Conservation (phyloP, 2,888 invertebrate genomes). For the Panorpa germanica region DNA sequence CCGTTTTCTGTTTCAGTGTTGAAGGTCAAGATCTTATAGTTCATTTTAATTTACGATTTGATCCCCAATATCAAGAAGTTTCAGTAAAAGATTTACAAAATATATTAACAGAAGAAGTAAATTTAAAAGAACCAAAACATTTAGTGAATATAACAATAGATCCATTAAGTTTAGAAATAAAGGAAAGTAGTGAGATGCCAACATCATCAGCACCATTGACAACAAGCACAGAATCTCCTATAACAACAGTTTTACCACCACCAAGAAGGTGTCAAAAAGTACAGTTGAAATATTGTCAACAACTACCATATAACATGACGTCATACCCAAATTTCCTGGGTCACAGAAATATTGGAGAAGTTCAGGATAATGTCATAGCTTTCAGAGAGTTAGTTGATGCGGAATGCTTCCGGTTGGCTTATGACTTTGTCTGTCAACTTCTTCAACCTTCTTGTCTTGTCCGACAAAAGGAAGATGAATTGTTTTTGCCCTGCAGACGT, state of each 20-base stretch:
- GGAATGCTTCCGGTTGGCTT: slow-evolving; percentile 73
- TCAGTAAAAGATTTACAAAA: slow-evolving; percentile 42
- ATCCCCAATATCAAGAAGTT: slow-evolving; percentile 51
- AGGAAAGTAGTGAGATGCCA: slow-evolving; percentile 22
- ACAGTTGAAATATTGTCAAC: slow-evolving; percentile 48
- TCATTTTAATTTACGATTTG: slow-evolving; percentile 72
- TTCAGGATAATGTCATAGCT: slow-evolving; percentile 57
- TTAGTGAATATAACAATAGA: slow-evolving; percentile 45
- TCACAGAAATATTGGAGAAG: slow-evolving; percentile 36
- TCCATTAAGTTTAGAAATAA: slow-evolving; percentile 42
- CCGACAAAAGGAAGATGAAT: slow-evolving; percentile 27
- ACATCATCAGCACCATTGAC: slow-evolving; percentile 23
- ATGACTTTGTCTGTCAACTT: slow-evolving; percentile 75
- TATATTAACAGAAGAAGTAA: slow-evolving; percentile 46
- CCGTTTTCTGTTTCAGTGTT: slow-evolving; percentile 24
- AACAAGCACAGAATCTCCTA: slow-evolving; percentile 18
- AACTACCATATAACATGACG: slow-evolving; percentile 58
- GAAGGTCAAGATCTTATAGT: slow-evolving; percentile 57
- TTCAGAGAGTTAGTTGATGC: slow-evolving; percentile 78
- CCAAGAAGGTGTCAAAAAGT: slow-evolving; percentile 47
- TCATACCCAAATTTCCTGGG: slow-evolving; percentile 64
- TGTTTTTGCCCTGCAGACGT: slow-evolving; percentile 57
- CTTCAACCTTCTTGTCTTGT: slow-evolving; percentile 58
- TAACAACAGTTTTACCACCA: slow-evolving; percentile 34
- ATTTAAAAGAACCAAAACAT: slow-evolving; percentile 32